Evolutionary conservation across 2,797 vertebrate genomes (phyloP).

Genomic region (Tolypeutes matacus): DNA sequence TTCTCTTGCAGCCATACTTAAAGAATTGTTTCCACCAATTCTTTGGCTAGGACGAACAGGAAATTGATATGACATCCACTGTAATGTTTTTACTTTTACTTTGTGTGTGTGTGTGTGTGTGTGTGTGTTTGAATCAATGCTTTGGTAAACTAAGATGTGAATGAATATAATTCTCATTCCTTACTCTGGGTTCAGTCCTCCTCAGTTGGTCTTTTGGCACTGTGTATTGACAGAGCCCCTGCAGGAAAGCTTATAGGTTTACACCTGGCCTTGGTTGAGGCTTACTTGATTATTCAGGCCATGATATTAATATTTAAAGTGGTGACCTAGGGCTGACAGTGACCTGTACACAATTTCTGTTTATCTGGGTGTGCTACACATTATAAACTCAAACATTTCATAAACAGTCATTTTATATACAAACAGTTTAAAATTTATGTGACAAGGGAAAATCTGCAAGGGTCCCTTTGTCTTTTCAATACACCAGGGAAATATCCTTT

Average conservation of each 20-base stretch:
- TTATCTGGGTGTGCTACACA: not conserved
- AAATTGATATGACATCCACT: not conserved
- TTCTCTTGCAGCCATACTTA: not conserved
- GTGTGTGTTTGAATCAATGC: not conserved
- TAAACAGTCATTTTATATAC: not conserved
- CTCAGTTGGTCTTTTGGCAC: not conserved
- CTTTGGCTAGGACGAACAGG: not conserved
- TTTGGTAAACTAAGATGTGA: not conserved
- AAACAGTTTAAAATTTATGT: constrained; percentile 46
- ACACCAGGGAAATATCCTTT: not conserved
- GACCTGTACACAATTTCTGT: not conserved
- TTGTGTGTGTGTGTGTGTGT: not conserved
- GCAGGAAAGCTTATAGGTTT: not conserved
- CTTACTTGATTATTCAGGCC: not conserved
- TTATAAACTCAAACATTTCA: constrained; percentile 12
- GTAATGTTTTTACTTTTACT: not conserved
- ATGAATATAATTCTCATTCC: not conserved
- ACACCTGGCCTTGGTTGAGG: not conserved
- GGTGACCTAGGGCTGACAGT: not conserved
- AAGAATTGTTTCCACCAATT: not conserved
- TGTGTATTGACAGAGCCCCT: not conserved
- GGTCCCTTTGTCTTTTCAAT: not conserved
- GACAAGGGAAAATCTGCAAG: not conserved
- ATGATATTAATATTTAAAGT: not conserved
- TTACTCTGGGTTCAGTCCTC: not conserved